phyloP scores from a whole-genome alignment of 2,113 vertebrate species.

The Sinocyclocheilus anshuiensis region DNA sequence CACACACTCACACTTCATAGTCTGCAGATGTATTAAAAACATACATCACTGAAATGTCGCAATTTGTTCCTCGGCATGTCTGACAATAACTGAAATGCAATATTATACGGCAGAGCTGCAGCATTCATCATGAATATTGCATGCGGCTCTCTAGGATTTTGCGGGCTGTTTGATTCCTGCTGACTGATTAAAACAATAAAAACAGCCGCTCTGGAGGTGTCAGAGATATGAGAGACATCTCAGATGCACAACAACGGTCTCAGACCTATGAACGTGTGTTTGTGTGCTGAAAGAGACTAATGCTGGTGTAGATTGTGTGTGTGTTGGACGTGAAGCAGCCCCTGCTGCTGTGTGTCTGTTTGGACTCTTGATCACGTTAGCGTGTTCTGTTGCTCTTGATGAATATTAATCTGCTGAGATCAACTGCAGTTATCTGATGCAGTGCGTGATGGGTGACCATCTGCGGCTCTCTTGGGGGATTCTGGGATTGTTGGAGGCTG shows the following conservation, averaged over 20 bases:
- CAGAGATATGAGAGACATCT: conserved; percentile 8
- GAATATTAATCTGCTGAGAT: conserved; percentile 76
- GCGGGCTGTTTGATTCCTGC: background rate
- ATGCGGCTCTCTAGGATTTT: background rate
- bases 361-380: conserved; percentile 72
- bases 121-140: conserved; percentile 42
- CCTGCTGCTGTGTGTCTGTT: conserved; percentile 72
- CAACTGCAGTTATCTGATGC: conserved; percentile 75
- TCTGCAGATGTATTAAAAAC: conserved; percentile 18
- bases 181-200: conserved; percentile 38
- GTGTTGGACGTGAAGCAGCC: conserved; percentile 69
- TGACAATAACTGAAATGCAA: conserved; percentile 29
- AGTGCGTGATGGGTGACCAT: conserved; percentile 35
- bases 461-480: conserved; percentile 36
- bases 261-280: conserved; percentile 56
- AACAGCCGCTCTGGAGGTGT: background rate
- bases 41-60: conserved; percentile 15
- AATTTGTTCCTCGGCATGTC: background rate
- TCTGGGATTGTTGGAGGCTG: background rate
- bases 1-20: background rate
- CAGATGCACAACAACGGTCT: background rate
- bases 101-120: background rate
- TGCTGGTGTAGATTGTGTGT: background rate
- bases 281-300: conserved; percentile 42
- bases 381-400: conserved; percentile 73